Evolutionary conservation across 1,140 invertebrate genomes (phyloP).

Genomic region (Teleogryllus occipitalis): DNA sequence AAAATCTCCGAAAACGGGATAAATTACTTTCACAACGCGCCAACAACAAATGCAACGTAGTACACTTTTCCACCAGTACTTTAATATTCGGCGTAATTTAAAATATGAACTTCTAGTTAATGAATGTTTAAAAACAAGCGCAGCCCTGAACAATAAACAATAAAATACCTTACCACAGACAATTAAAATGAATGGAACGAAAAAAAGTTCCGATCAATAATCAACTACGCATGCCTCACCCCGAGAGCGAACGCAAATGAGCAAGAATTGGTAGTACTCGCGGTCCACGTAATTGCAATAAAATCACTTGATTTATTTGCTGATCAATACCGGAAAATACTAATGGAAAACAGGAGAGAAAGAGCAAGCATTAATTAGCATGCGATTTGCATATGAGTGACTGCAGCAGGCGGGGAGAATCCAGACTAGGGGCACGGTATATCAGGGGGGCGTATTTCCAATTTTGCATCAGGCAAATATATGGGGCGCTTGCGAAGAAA

Average conservation of each 20-base stretch:
- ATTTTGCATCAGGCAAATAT: not conserved
- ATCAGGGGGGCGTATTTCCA: not conserved
- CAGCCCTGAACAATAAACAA: not conserved
- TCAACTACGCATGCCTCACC: not conserved
- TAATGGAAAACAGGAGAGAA: not conserved
- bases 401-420: not conserved
- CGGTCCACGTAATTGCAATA: not conserved
- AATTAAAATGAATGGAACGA: not conserved
- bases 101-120: no score
- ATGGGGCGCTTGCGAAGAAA: not conserved
- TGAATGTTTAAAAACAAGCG: not conserved
- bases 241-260: not conserved
- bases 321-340: not conserved
- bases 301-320: slow-evolving; percentile 5
- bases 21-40: no score
- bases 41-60: no score
- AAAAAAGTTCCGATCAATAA: not conserved
- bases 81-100: no score
- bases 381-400: slow-evolving; percentile 1
- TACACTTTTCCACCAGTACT: no score
- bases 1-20: no score
- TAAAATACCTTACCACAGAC: not conserved
- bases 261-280: not conserved
- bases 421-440: not conserved
- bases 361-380: not conserved